phyloP scores from a whole-genome alignment of 2,888 invertebrate genomes.

The Helobdella robusta region DNA sequence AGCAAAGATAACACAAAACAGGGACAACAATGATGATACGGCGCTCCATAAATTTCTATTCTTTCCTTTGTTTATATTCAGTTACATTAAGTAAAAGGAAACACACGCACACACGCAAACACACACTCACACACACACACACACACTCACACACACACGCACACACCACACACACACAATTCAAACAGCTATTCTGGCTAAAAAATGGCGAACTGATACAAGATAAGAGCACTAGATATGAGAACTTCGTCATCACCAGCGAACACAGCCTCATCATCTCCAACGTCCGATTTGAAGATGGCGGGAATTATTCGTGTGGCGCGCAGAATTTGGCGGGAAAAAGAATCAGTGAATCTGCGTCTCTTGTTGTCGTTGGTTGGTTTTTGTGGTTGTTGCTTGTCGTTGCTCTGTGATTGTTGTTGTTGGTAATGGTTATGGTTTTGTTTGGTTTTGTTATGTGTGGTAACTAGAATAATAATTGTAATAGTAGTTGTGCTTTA shows the following conservation, averaged over 20 bases:
- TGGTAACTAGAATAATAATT: background rate
- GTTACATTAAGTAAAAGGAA: background rate
- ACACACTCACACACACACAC: background rate
- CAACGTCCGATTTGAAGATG: background rate
- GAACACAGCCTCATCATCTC: background rate
- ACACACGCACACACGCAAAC: background rate
- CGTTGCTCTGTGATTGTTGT: background rate
- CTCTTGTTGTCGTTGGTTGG: background rate
- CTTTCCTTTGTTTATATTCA: conserved; percentile 1
- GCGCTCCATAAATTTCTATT: no score
- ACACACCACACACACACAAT: background rate
- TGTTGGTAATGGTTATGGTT: background rate
- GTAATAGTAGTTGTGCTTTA: background rate
- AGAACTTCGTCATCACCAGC: background rate
- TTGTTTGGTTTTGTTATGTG: background rate
- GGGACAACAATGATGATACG: no score
- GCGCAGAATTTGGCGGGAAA: conserved; percentile 6
- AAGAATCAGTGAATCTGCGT: conserved; percentile 1
- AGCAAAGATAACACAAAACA: no score
- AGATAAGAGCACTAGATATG: no score
- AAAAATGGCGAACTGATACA: background rate
- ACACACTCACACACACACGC: background rate
- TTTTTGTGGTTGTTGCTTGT: background rate
- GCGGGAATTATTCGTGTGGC: background rate
- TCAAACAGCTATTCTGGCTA: background rate